phyloP scores from a whole-genome alignment of 2,113 vertebrate genomes.

The Plecotus auritus region DNA sequence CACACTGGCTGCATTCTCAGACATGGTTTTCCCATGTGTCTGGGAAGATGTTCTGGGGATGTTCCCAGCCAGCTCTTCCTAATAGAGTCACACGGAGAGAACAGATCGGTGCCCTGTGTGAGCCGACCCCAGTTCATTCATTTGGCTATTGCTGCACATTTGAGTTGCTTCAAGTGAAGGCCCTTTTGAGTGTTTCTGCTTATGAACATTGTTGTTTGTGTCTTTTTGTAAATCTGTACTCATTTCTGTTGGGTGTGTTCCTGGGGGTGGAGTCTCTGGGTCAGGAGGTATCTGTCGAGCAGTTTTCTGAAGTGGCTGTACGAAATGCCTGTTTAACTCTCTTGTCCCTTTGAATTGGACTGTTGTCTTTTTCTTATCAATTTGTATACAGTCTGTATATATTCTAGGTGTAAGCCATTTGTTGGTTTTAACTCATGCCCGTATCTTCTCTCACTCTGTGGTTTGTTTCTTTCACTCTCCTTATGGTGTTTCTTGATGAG shows the following conservation, averaged over 20 bases:
- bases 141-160: not conserved
- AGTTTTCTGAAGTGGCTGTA: not conserved
- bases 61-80: not conserved
- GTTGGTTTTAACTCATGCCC: not conserved
- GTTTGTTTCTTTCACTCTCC: not conserved
- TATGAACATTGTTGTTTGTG: not conserved
- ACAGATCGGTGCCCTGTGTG: not conserved
- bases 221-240: not conserved
- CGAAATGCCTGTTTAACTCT: not conserved
- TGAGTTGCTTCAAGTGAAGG: not conserved
- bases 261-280: not conserved
- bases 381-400: not conserved
- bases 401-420: not conserved
- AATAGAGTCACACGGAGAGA: not conserved
- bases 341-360: not conserved
- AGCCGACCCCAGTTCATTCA: not conserved
- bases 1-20: not conserved
- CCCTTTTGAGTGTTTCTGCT: not conserved
- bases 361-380: not conserved
- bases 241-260: not conserved
- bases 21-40: not conserved
- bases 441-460: not conserved
- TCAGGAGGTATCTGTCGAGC: too few relatives aligned
- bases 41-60: not conserved
- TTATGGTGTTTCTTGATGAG: not conserved